Base-by-base conservation (phyloP, 2,113 vertebrate genomes). In the Salvator merianae region DNA sequence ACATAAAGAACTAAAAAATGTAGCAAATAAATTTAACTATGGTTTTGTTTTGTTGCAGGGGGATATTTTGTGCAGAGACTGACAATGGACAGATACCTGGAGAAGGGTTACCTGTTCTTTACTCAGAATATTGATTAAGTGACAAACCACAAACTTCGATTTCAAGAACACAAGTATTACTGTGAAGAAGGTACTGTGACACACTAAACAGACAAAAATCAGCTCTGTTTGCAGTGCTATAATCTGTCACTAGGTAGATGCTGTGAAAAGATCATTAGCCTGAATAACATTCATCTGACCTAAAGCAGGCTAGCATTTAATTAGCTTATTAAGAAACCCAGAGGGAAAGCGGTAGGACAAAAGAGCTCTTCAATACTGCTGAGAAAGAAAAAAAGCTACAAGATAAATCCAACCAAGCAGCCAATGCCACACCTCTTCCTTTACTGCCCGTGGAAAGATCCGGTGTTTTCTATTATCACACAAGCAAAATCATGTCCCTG, bases 341-440 rank as follows among this genome's bases (percentile, higher is more conserved):
- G 18, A 50, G 22, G 24, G 28, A 34, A 53, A 63, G 47, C 28
- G 12, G 28, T 0, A 12, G 20, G 5, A 38, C n/a, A 9, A 13
- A 28, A 59, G 36, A 34, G 47, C 36, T 6, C 81, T 34, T 65
- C 71, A 80, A 28, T 62, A 30, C 4, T 30, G 8, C 4, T 71
- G 24, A 22, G 59, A 55, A 28, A 2, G 32, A 32, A 32, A 65
- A 65, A 13, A 22, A 40, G 14, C 55, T 2, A 30, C 18, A 38
- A 34, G 65, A 70, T 82, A 74, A 62, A 47, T 16, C 32, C 26
- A 26, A 20, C 65, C 83, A 38, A 34, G 7, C 7, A 22, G 28
- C 77, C 77, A 32, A 4, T 10, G 26, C 47, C 79, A 78, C 83
- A 16, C 83, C 76, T 68, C 66, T 78, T 63, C 75, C 50, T 71